Percentiles rank a stretch among this genome's conserved stretches.
Conservation (phyloP, 1,140 invertebrate genomes). For the Apis dorsata region DNA sequence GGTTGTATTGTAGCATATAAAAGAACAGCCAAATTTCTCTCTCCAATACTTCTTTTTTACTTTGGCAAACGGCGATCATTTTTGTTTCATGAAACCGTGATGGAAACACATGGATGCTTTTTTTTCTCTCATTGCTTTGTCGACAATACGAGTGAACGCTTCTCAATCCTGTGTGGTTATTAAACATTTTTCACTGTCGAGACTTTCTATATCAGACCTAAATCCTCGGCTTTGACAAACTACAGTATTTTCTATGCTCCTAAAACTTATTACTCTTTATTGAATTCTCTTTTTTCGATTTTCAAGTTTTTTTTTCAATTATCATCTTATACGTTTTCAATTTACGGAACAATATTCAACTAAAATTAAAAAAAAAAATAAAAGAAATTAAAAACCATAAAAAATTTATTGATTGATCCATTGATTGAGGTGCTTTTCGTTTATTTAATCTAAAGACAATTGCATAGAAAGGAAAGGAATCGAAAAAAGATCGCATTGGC, state of each 20-base stretch:
- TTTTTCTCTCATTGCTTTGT: background rate
- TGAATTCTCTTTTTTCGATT: background rate
- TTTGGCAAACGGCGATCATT: background rate
- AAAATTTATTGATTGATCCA: background rate
- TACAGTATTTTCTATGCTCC: background rate
- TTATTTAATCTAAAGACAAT: background rate
- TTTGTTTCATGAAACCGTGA: slow-evolving; percentile 7
- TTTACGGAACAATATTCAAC: background rate
- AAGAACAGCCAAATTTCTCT: background rate
- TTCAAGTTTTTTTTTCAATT: background rate
- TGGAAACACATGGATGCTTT: background rate
- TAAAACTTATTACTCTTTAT: slow-evolving; percentile 1
- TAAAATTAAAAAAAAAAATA: too few relatives aligned
- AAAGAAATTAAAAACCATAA: background rate
- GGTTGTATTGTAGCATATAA: background rate
- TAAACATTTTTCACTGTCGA: background rate
- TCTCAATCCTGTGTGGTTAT: background rate
- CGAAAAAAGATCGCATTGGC: background rate
- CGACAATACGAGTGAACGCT: background rate
- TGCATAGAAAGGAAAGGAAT: background rate
- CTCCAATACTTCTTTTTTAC: background rate
- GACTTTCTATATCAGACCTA: background rate
- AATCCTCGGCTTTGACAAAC: background rate
- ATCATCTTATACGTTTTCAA: background rate
- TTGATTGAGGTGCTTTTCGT: too few relatives aligned